Base-by-base conservation (phyloP, 2,113 vertebrate genomes). In the Epinephelus lanceolatus region DNA sequence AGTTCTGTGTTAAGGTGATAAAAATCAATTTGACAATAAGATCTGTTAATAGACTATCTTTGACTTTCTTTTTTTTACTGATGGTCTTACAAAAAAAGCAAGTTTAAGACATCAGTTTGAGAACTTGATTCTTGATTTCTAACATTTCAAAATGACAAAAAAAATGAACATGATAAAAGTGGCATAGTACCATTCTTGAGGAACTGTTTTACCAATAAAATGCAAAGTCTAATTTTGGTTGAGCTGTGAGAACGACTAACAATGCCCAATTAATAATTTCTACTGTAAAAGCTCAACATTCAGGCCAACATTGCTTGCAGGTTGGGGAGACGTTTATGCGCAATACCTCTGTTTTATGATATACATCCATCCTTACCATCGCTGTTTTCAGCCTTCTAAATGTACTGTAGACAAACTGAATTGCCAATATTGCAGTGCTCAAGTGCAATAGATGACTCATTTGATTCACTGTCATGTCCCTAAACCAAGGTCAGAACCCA, bases 401-500 rank as follows among this genome's bases (percentile, higher is more conserved):
- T 72, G 52, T 68, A 55, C 51, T 69, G 37, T 14, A 47, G 47
- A 62, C 2, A 74, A 62, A 61, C 60, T 56, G 21, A 62, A 70
- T 1, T 18, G 23, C 25, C n/a, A 66, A 53, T 69, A 0, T 69
- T 55, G 42, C 78, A 71, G 45, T 55, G 57, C 51, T 61, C 47
- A 78, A 81, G 51, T 30, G n/a, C 51, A 82, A 85, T 37, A 68
- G 77, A 77, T 89, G 81, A 88, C 55, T 92, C 83, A 88, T 71
- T 59, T 74, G 71, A 89, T 71, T 89, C 53, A 30, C 78, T 70
- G 25, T 8, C 47, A 80, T 76, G 65, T 86, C 83, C 75, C 76
- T 45, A 75, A 84, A 87, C 71, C 80, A 84, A 74, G 81, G 85
- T 69, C 84, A 37, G 78, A 88, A 23, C 76, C 52, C 61, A 80